Percentiles rank a stretch among this genome's conserved stretches.
phyloP scores from a whole-genome alignment of 2,888 invertebrate genomes.

The Mimas tiliae region DNA sequence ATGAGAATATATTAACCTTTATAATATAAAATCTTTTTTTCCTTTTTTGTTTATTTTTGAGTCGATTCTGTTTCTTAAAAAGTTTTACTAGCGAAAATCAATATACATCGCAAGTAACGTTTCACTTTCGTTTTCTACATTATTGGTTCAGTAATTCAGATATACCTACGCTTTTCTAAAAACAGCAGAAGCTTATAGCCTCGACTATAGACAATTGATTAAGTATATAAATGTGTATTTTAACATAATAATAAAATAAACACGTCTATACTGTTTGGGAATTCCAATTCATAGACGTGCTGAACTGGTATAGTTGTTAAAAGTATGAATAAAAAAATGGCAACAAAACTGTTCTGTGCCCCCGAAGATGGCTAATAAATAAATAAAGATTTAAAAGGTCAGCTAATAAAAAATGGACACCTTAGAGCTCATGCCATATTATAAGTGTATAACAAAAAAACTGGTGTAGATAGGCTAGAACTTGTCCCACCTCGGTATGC shows the following conservation, averaged over 20 bases:
- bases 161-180: too few species aligned
- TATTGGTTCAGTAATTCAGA: background rate
- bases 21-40: too few species aligned
- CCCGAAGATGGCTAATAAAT: slow-evolving; percentile 34
- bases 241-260: background rate
- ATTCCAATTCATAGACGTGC: slow-evolving; percentile 4
- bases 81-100: too few species aligned
- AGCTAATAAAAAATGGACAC: slow-evolving; percentile 42
- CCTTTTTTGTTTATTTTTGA: too few species aligned
- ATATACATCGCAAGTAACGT: too few species aligned
- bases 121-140: background rate
- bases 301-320: slow-evolving; percentile 3
- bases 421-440: slow-evolving; percentile 36
- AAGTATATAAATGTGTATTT: too few species aligned
- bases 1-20: too few species aligned
- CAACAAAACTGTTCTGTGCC: slow-evolving; percentile 28
- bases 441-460: slow-evolving; percentile 47
- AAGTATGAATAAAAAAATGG: slow-evolving; percentile 17
- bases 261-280: slow-evolving; percentile 1
- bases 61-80: too few species aligned
- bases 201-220: too few species aligned
- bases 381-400: slow-evolving; percentile 47
- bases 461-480: slow-evolving; percentile 47
- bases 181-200: too few species aligned
- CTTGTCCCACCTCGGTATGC: slow-evolving; percentile 60